These are phyloP conservation scores for Chiroxiphia lanceolata DNA, from an alignment of 2,797 vertebrate genomes.

Conservation along the genomic window DNA sequence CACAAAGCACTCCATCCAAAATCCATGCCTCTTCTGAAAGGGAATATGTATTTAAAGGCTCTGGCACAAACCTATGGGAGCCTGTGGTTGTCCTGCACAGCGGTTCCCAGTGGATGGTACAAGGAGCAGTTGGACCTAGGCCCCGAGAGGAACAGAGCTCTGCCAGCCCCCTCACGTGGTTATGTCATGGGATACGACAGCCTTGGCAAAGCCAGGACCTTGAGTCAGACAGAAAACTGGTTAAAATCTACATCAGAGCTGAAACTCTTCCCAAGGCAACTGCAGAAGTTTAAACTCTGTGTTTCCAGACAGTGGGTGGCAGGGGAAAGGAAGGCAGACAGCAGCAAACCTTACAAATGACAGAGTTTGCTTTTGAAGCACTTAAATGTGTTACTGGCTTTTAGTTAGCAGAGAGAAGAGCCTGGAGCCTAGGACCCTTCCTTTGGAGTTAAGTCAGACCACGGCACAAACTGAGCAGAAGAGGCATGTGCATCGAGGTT, in stretches of 20 bases:
- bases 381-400: not conserved
- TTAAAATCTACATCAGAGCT: not conserved
- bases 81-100: not conserved
- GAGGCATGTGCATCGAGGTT: not conserved
- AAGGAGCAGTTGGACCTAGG: not conserved
- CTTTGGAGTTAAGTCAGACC: not conserved
- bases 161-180: rapidly evolving
- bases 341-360: not conserved
- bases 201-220: not conserved
- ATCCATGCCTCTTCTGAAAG: not conserved
- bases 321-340: not conserved
- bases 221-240: not conserved
- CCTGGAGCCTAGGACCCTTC: not conserved
- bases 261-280: not conserved
- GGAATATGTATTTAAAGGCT: not conserved
- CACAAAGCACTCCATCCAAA: not conserved
- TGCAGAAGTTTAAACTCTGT: not conserved
- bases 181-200: not conserved
- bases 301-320: not conserved
- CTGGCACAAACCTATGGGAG: not conserved
- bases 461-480: not conserved
- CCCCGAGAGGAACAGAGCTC: rapidly evolving
- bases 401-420: not conserved
- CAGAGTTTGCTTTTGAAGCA: not conserved
- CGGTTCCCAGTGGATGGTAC: not conserved